Conservation (phyloP, 2,797 vertebrate species). For the Benthosema pterotum region DNA sequence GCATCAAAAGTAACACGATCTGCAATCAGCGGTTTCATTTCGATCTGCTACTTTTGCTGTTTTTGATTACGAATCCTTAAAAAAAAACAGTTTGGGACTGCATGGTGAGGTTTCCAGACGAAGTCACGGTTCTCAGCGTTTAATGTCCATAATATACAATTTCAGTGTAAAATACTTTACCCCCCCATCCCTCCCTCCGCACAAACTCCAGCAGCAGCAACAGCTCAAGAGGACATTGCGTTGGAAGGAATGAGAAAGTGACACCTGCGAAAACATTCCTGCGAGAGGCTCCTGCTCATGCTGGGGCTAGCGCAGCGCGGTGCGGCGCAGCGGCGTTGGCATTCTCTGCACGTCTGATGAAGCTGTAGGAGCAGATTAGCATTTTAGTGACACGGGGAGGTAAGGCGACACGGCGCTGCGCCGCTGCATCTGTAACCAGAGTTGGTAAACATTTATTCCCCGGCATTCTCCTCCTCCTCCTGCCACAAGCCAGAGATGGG, state of each 20-base stretch:
- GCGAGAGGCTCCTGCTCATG: conserved; percentile 62
- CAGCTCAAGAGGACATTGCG: conserved; percentile 58
- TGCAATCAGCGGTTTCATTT: no score
- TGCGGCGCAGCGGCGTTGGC: no score
- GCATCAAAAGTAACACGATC: no score
- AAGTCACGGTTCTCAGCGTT: conserved; percentile 19
- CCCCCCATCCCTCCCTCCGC: no score
- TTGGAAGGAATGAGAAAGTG: conserved; percentile 73
- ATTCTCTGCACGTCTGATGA: conserved; percentile 66
- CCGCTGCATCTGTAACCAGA: conserved; percentile 68
- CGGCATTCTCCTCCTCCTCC: conserved; percentile 57
- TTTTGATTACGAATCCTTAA: no score
- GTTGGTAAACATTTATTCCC: conserved; percentile 78
- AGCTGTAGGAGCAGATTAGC: conserved; percentile 75
- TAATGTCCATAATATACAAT: conserved; percentile 37
- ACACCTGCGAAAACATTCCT: conserved; percentile 80
- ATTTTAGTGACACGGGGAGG: conserved; percentile 76
- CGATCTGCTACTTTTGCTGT: no score
- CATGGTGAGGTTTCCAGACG: no score
- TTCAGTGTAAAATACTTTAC: conserved; percentile 45
- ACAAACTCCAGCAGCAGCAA: conserved; percentile 41
- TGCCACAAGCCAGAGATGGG: conserved; percentile 50
- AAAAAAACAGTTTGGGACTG: no score
- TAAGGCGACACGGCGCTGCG: conserved; percentile 66
- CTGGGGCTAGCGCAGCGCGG: conserved; percentile 63